A percentile compares a stretch with the other conserved stretches of the same genome.
These are phyloP conservation scores for Tricholauxania praeusta DNA, from an alignment of 2,888 invertebrate species.

Conservation along the genomic window DNA sequence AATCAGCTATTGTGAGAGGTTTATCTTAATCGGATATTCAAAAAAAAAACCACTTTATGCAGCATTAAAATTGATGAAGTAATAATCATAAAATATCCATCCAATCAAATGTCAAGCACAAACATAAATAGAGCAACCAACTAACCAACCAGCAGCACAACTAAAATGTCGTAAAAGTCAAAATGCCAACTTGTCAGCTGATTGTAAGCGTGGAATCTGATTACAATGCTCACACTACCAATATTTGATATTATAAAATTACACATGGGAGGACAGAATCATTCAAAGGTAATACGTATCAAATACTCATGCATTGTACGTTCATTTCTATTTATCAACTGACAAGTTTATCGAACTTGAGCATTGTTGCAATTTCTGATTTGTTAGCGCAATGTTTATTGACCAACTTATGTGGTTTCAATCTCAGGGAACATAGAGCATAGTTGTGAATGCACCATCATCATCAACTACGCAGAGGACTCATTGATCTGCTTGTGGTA, in stretches of 20 bases:
- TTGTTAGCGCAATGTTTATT: conserved; percentile 12
- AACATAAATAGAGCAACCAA: too few relatives aligned
- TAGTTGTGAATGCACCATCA: too few relatives aligned
- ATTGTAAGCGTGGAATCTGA: conserved; percentile 8
- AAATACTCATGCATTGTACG: background rate
- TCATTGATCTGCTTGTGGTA: too few relatives aligned
- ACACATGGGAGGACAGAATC: too few relatives aligned
- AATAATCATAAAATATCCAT: too few relatives aligned
- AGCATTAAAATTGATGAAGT: too few relatives aligned
- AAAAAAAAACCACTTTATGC: too few relatives aligned
- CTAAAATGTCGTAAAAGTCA: background rate
- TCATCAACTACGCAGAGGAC: too few relatives aligned
- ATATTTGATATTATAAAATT: background rate
- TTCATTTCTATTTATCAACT: background rate
- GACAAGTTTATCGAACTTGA: background rate
- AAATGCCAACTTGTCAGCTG: background rate
- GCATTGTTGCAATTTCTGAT: conserved; percentile 5
- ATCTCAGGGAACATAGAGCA: background rate
- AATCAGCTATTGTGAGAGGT: too few relatives aligned
- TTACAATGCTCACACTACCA: background rate
- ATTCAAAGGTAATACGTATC: background rate
- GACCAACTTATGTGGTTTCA: background rate
- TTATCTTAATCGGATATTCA: too few relatives aligned
- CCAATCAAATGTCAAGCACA: too few relatives aligned
- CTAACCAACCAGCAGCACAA: too few relatives aligned